Conservation (phyloP, 2,888 invertebrate species). For the Stenodera caucasica region DNA sequence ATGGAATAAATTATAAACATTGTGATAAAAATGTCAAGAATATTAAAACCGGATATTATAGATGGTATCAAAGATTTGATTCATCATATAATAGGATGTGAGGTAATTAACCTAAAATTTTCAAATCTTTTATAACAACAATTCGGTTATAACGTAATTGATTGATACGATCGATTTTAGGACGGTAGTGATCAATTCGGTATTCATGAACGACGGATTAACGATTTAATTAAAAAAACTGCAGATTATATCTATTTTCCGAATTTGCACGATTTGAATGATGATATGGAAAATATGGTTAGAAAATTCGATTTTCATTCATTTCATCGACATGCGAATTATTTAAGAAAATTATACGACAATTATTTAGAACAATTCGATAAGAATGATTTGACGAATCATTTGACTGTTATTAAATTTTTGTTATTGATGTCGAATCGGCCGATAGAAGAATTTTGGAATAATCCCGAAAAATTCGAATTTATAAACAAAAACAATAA, state of each 20-base stretch:
- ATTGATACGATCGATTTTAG: slow-evolving; percentile 39
- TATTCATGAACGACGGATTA: slow-evolving; percentile 39
- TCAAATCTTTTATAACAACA: slow-evolving; percentile 8
- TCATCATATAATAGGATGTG: slow-evolving; percentile 36
- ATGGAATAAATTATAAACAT: neutral
- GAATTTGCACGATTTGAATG: slow-evolving; percentile 47
- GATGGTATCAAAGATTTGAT: slow-evolving; percentile 38
- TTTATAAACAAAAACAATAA: slow-evolving; percentile 44
- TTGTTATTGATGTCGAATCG: slow-evolving; percentile 48
- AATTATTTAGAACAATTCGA: slow-evolving; percentile 40
- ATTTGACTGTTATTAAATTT: slow-evolving; percentile 48
- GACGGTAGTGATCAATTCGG: slow-evolving; percentile 40
- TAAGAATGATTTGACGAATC: slow-evolving; percentile 38
- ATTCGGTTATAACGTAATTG: too few relatives aligned
- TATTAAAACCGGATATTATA: slow-evolving; percentile 36
- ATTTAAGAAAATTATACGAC: slow-evolving; percentile 42
- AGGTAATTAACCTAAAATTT: slow-evolving; percentile 38
- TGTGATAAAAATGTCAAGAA: slow-evolving; percentile 35
- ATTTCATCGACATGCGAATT: slow-evolving; percentile 44
- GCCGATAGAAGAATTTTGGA: slow-evolving; percentile 48
- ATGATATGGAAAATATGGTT: slow-evolving; percentile 43
- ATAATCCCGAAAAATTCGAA: slow-evolving; percentile 38
- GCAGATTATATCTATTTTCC: slow-evolving; percentile 48
- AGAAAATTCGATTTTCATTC: slow-evolving; percentile 53
- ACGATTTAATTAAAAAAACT: slow-evolving; percentile 33